Base-by-base conservation (phyloP, 2,113 vertebrate species). In the Ursus arctos region DNA sequence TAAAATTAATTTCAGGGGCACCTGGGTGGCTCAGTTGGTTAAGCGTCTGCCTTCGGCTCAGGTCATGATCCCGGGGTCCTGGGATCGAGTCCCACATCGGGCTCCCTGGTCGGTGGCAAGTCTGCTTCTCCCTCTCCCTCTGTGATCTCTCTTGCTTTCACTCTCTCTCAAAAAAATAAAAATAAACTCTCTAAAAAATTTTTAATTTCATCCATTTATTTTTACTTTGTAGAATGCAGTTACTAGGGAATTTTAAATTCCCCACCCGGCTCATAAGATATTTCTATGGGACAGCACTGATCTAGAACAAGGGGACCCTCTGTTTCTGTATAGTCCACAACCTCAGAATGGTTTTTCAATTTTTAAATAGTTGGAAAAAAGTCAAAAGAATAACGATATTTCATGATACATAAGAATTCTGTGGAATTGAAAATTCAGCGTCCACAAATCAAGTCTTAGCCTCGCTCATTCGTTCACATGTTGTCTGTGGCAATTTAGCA, bases 381-480 rank as follows among this genome's bases (percentile, higher is more conserved):
- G 71, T 86, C 55, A 87, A 87, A 91, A 92, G 24, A 91, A 57
- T 51, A 87, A 71, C 16, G n/a, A 59, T 21, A 69, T 59, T 85
- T 72, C 33, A 40, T 28, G 53, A 61, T 24, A 80, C 40, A 69
- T 80, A 59, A 94, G 69, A 57, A 36, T 19, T 55, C 57, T 8
- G 71, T 61, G 74, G 69, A 88, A 94, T 87, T 49, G 51, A 40
- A 72, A 88, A 69, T 69, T 59, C 36, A 36, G 49, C 67, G 36
- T 59, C 40, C 43, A 63, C 82, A 76, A 24, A 82, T 55, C 22
- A 81, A 88, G 40, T 63, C 40, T 53, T 33, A 94, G 36, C 63
- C 36, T 55, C 0, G 0, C 26, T 87, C 43, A 63, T 49, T 65
- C 7, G 1, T n/a, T 81, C n/a, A 40, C 14, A 0, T 69, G 18